phyloP scores from a whole-genome alignment of 2,797 vertebrate genomes.

The Melanotaenia nigrans region DNA sequence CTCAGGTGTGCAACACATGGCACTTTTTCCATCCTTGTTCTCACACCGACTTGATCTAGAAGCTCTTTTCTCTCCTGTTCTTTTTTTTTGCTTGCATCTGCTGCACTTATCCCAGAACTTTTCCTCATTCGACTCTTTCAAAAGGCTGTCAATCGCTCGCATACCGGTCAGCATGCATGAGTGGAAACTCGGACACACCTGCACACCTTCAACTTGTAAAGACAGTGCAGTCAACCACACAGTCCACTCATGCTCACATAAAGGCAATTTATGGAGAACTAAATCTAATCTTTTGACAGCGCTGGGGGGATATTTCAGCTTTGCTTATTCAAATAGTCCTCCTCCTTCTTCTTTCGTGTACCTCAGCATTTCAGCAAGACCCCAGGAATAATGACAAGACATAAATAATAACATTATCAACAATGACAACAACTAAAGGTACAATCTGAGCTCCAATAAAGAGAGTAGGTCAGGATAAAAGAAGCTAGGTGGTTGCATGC shows the following conservation, averaged over 20 bases:
- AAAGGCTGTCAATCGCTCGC: conserved; percentile 12
- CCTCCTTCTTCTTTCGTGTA: conserved; percentile 41
- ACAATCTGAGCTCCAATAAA: conserved; percentile 52
- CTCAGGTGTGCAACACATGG: conserved; percentile 80
- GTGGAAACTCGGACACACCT: conserved; percentile 9
- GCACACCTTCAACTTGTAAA: conserved; percentile 13
- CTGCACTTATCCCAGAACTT: conserved; percentile 14
- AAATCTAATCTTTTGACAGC: conserved; percentile 29
- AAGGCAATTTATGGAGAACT: conserved; percentile 33
- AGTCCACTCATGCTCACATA: conserved; percentile 38
- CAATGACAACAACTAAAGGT: conserved; percentile 56
- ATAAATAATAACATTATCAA: conserved; percentile 57
- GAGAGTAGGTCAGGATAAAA: conserved; percentile 52
- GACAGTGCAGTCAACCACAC: conserved; percentile 29
- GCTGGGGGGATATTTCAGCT: conserved; percentile 20
- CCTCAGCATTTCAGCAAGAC: conserved; percentile 45
- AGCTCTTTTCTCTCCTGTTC: not conserved
- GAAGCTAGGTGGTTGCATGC: conserved; percentile 23
- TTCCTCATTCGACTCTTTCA: conserved; percentile 1
- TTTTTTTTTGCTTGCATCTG: conserved; percentile 6
- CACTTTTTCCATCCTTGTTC: conserved; percentile 33
- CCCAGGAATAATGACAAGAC: conserved; percentile 41
- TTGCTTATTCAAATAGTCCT: conserved; percentile 36
- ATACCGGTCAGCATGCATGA: not conserved
- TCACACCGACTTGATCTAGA: conserved; percentile 27